A percentile compares a stretch with the other conserved stretches of the same genome.
phyloP scores from a whole-genome alignment of 2,888 invertebrate genomes.

The Hipparchia sbordonii region DNA sequence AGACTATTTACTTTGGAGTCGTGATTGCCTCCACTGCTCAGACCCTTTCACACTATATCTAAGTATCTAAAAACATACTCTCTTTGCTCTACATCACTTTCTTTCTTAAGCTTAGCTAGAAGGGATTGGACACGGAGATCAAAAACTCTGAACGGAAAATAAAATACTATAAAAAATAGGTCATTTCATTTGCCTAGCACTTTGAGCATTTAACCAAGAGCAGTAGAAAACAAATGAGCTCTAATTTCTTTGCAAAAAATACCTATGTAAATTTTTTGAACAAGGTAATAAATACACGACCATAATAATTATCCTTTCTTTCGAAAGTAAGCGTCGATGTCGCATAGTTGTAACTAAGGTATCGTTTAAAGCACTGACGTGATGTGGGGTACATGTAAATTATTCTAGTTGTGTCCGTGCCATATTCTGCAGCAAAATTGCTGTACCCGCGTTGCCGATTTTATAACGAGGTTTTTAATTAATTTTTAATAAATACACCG shows the following conservation, averaged over 20 bases:
- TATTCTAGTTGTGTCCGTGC: neutral
- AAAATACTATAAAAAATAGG: neutral
- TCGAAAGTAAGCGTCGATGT: neutral
- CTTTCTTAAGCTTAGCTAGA: neutral
- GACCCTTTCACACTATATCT: conserved; percentile 22
- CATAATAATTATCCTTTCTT: neutral
- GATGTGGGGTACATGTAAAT: neutral
- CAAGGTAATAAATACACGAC: no score
- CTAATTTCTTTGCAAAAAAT: no score
- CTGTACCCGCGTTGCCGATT: conserved; percentile 5
- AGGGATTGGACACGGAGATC: neutral
- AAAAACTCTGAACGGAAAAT: no score
- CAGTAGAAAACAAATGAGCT: no score
- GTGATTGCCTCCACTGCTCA: conserved; percentile 65
- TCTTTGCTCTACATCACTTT: conserved; percentile 8
- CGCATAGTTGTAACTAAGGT: neutral
- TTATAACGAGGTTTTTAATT: conserved; percentile 22
- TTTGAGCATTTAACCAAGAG: no score
- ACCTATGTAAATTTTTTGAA: no score
- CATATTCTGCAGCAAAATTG: neutral
- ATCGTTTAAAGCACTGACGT: neutral
- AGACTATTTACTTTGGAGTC: conserved; percentile 68
- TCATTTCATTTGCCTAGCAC: no score
- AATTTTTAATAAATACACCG: conserved; percentile 28
- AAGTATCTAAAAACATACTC: conserved; percentile 19